phyloP scores from a whole-genome alignment of 1,140 invertebrate species.

The Cheumatopsyche charites region DNA sequence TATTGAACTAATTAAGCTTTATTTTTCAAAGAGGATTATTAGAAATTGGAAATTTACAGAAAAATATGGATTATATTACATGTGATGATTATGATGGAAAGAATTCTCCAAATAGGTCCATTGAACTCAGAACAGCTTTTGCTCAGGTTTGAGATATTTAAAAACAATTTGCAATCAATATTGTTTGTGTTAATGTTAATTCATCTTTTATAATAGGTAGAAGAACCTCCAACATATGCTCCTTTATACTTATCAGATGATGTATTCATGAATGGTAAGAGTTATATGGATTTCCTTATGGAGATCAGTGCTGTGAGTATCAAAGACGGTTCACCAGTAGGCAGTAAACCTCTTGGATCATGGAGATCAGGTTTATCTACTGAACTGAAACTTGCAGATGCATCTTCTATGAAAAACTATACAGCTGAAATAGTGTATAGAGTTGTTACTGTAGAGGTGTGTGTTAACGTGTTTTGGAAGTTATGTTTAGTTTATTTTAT shows the following conservation, averaged over 20 bases:
- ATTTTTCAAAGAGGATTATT: slow-evolving; percentile 56
- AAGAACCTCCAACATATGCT: slow-evolving; percentile 70
- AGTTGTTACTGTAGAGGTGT: slow-evolving; percentile 77
- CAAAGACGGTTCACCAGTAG: slow-evolving; percentile 68
- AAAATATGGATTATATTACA: slow-evolving; percentile 71
- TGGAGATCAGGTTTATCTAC: slow-evolving; percentile 73
- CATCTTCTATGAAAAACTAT: slow-evolving; percentile 72
- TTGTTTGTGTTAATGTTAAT: not conserved
- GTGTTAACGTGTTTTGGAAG: no score
- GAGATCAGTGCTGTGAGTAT: slow-evolving; percentile 70
- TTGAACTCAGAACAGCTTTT: slow-evolving; percentile 64
- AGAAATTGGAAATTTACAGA: slow-evolving; percentile 71
- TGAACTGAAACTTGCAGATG: slow-evolving; percentile 66
- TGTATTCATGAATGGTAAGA: slow-evolving; percentile 69
- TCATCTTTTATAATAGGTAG: slow-evolving; percentile 55
- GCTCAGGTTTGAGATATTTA: slow-evolving; percentile 57
- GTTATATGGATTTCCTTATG: slow-evolving; percentile 76
- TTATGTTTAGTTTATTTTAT: no score
- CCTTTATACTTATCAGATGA: slow-evolving; percentile 64
- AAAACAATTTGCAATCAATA: not conserved
- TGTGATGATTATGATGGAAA: slow-evolving; percentile 79
- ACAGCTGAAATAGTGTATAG: slow-evolving; percentile 81
- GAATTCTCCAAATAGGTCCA: slow-evolving; percentile 68
- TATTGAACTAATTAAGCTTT: slow-evolving; percentile 11
- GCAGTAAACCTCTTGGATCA: slow-evolving; percentile 66